Evolutionary conservation across 2,113 vertebrate genomes (phyloP).

Genomic region (Leucoraja erinaceus): DNA sequence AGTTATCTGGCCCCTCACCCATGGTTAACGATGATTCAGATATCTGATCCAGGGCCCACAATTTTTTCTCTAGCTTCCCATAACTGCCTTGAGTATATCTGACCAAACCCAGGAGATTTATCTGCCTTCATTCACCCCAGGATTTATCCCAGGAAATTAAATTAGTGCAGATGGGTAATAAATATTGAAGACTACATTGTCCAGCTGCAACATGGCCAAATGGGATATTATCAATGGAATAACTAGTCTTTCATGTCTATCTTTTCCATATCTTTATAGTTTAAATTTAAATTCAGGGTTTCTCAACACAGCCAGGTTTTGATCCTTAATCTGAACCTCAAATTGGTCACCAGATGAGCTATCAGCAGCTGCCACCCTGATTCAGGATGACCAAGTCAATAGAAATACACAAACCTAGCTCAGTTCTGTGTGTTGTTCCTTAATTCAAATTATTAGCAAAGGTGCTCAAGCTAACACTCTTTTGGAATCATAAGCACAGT

Average conservation of each 20-base stretch:
- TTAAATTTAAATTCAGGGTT: neutral
- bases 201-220: neutral
- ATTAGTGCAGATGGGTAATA: neutral
- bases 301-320: neutral
- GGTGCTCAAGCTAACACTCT: neutral
- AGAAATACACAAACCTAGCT: neutral
- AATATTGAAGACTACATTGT: neutral
- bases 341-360: neutral
- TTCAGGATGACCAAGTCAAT: neutral
- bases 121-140: too few species aligned
- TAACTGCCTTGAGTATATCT: too few species aligned
- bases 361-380: neutral
- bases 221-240: neutral
- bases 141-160: neutral
- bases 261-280: neutral
- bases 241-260: neutral
- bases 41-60: too few species aligned
- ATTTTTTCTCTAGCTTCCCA: too few species aligned
- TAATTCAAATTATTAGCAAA: neutral
- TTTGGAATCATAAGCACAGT: neutral
- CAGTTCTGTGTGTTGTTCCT: neutral
- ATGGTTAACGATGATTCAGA: too few species aligned
- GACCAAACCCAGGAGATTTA: too few species aligned
- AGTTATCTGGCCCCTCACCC: too few species aligned
- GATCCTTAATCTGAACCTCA: neutral